Evolutionary conservation across 2,113 vertebrate species (phyloP).

Genomic region (Albula goreensis): DNA sequence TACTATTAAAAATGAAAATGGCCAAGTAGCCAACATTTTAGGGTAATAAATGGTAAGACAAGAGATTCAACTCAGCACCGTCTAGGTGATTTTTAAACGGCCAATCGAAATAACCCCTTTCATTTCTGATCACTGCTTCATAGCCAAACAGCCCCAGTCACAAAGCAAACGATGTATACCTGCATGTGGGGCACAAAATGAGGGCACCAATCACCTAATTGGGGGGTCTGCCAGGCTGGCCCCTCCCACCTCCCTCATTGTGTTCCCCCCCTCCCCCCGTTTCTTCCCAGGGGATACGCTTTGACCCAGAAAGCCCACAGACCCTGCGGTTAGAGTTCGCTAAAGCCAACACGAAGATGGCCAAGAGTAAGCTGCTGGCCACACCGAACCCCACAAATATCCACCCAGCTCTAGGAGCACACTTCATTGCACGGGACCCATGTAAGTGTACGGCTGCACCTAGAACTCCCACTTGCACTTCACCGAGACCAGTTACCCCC

Average conservation of each 20-base stretch:
- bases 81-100: slow-evolving; percentile 43
- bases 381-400: slow-evolving; percentile 95
- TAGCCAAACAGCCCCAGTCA: background rate
- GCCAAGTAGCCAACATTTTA: background rate
- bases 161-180: slow-evolving; percentile 60
- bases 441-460: slow-evolving; percentile 85
- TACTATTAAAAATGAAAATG: background rate
- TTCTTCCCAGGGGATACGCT: slow-evolving; percentile 89
- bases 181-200: slow-evolving; percentile 77
- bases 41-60: background rate
- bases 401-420: slow-evolving; percentile 95
- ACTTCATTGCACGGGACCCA: slow-evolving; percentile 98
- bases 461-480: slow-evolving; percentile 64
- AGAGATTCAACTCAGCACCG: too few relatives aligned
- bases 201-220: slow-evolving; percentile 64
- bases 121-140: slow-evolving; percentile 36
- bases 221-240: slow-evolving; percentile 48
- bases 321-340: slow-evolving; percentile 98
- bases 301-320: slow-evolving; percentile 98
- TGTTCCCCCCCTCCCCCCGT: slow-evolving; percentile 50
- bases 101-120: slow-evolving; percentile 60
- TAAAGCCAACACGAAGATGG: slow-evolving; percentile 99
- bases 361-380: slow-evolving; percentile 98
- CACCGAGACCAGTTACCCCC: slow-evolving; percentile 44
- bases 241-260: slow-evolving; percentile 34